Evolutionary conservation across 2,888 invertebrate genomes (phyloP).

Genomic region (Apantesis nais): DNA sequence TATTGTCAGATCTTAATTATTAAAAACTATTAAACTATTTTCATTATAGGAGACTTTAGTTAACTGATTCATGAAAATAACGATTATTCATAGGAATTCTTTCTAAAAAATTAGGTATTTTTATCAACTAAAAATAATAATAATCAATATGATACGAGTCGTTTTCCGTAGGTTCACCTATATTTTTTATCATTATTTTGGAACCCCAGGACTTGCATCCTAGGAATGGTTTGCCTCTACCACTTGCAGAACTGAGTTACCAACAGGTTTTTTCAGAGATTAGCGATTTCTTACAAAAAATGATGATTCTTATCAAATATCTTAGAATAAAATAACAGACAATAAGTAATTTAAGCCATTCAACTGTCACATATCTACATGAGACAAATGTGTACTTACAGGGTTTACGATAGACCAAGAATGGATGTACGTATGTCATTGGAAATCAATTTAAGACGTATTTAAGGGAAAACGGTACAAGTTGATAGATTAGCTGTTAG

Average conservation of each 20-base stretch:
- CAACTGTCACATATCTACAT: neutral
- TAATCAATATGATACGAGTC: too few relatives aligned
- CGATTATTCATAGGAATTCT: neutral
- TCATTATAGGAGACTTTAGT: neutral
- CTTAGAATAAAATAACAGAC: neutral
- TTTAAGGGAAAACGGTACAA: slow-evolving; percentile 5
- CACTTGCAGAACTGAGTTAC: neutral
- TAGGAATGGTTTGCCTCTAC: neutral
- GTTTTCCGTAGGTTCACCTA: too few relatives aligned
- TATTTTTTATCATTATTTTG: too few relatives aligned
- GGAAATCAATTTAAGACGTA: slow-evolving; percentile 5
- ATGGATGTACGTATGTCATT: slow-evolving; percentile 2
- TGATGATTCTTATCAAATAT: too few relatives aligned
- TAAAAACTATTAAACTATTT: neutral
- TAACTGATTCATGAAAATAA: neutral
- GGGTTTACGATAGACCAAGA: neutral
- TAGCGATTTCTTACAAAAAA: neutral
- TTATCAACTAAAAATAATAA: neutral
- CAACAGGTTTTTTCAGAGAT: neutral
- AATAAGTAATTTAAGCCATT: neutral
- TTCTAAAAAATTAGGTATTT: too few relatives aligned
- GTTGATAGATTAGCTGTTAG: slow-evolving; percentile 7
- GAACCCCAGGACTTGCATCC: too few relatives aligned
- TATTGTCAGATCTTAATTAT: neutral
- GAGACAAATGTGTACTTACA: neutral